Evolutionary conservation across 2,113 vertebrate species (phyloP).

Genomic region (Cariama cristata): DNA sequence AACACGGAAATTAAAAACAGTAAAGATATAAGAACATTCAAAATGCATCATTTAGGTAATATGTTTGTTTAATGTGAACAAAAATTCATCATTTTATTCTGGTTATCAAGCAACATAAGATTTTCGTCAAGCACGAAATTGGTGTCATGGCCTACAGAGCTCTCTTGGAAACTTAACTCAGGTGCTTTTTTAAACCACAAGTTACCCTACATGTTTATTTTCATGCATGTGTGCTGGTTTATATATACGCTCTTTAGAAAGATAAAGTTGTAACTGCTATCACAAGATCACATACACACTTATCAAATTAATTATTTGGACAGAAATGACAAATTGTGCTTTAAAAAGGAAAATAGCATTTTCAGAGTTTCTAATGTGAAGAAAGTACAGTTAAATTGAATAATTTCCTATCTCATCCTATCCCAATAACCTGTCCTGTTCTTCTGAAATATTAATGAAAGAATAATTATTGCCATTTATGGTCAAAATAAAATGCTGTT

Average conservation of each 20-base stretch:
- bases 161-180: neutral
- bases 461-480: slow-evolving; percentile 10
- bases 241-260: neutral
- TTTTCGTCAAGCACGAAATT: slow-evolving; percentile 42
- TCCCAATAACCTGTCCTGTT: neutral
- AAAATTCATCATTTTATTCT: slow-evolving; percentile 61
- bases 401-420: slow-evolving; percentile 27
- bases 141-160: neutral
- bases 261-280: neutral
- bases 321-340: neutral
- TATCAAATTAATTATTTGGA: neutral
- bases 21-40: slow-evolving; percentile 31
- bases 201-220: neutral
- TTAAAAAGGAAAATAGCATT: neutral
- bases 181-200: neutral
- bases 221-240: neutral
- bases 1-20: slow-evolving; percentile 35
- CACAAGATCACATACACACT: neutral
- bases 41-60: slow-evolving; percentile 49
- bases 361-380: slow-evolving; percentile 20
- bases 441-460: slow-evolving; percentile 57
- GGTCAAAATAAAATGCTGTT: slow-evolving; percentile 51
- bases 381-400: slow-evolving; percentile 19
- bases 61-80: slow-evolving; percentile 62
- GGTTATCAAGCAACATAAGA: slow-evolving; percentile 28